Evolutionary conservation across 1,140 invertebrate genomes (phyloP).

Genomic region (Pseudomyrmex dendroicus): DNA sequence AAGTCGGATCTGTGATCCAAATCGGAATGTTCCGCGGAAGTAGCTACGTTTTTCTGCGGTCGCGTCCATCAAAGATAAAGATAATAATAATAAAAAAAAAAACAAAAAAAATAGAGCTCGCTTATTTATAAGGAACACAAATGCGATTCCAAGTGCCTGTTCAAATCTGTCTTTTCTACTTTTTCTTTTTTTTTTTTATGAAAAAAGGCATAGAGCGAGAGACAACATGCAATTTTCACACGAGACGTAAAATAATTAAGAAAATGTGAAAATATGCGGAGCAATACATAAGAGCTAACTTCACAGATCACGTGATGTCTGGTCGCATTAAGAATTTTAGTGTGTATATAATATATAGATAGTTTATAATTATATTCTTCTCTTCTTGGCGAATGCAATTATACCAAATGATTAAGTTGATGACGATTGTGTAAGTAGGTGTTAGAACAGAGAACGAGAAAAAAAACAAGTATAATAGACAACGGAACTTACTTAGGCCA

Average conservation of each 20-base stretch:
- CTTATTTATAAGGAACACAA: slow-evolving; percentile 3
- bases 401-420: slow-evolving; percentile 72
- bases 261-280: slow-evolving; percentile 43
- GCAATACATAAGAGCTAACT: slow-evolving; percentile 64
- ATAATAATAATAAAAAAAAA: not conserved
- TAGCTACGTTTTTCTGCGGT: not conserved
- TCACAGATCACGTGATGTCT: slow-evolving; percentile 57
- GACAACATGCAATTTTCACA: slow-evolving; percentile 18
- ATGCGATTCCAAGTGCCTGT: not conserved
- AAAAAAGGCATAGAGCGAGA: not conserved
- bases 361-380: slow-evolving; percentile 56
- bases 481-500: slow-evolving; percentile 40
- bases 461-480: not conserved
- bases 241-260: not conserved
- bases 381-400: slow-evolving; percentile 70
- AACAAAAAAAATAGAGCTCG: not conserved
- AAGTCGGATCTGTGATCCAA: not conserved
- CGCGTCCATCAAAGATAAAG: not conserved
- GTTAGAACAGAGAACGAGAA: too few relatives aligned
- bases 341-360: slow-evolving; percentile 66
- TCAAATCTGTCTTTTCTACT: not conserved
- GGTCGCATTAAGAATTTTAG: slow-evolving; percentile 63
- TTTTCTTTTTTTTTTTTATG: not conserved
- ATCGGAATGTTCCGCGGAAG: not conserved
- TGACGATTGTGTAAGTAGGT: slow-evolving; percentile 2